phyloP scores from a whole-genome alignment of 2,888 invertebrate genomes.

The Rhagonycha fulva region DNA sequence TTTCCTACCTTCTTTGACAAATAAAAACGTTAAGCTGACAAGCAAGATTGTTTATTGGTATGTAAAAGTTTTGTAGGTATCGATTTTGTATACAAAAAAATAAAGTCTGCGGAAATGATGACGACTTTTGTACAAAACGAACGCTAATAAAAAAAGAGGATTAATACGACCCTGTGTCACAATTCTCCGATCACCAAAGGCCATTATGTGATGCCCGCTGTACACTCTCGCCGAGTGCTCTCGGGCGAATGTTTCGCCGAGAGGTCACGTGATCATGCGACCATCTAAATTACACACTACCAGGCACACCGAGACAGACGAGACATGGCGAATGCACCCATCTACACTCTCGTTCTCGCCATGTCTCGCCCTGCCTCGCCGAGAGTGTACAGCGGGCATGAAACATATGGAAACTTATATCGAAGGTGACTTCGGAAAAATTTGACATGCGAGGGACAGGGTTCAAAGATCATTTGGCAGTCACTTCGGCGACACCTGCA shows the following conservation, averaged over 20 bases:
- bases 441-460: conserved; percentile 16
- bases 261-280: too few relatives aligned
- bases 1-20: not conserved
- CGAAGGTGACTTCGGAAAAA: conserved; percentile 23
- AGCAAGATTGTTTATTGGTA: not conserved
- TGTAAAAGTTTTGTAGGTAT: not conserved
- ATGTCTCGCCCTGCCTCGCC: too few relatives aligned
- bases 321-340: too few relatives aligned
- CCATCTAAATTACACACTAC: too few relatives aligned
- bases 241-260: too few relatives aligned
- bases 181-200: conserved; percentile 13
- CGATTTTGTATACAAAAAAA: not conserved
- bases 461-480: conserved; percentile 44
- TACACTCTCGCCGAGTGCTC: too few relatives aligned
- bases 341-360: too few relatives aligned
- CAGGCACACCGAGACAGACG: too few relatives aligned
- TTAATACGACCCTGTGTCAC: conserved; percentile 11
- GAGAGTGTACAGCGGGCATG: too few relatives aligned
- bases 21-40: not conserved
- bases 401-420: conserved; percentile 27
- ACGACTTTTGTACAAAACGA: not conserved
- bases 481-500: conserved; percentile 41
- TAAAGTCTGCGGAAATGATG: not conserved
- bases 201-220: too few relatives aligned
- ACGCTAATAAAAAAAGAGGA: conserved; percentile 1